Percentiles rank a stretch among this genome's conserved stretches.
Conservation (phyloP, 2,888 invertebrate species). For the Drosophila rubida region DNA sequence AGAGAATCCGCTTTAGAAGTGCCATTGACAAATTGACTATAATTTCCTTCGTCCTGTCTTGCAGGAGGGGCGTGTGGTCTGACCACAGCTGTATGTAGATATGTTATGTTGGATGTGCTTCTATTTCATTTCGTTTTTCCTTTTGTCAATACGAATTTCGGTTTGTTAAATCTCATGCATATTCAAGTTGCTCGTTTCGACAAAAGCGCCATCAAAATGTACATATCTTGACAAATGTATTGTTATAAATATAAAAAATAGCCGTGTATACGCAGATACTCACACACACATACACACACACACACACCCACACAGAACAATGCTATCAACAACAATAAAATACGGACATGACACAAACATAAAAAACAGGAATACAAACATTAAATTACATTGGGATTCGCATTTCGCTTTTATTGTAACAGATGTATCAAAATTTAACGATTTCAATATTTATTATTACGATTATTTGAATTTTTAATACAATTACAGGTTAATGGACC, state of each 20-base stretch:
- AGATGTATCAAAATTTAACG: constrained; percentile 49
- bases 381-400: constrained; percentile 47
- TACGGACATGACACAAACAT: constrained; percentile 21
- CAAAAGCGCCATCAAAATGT: constrained; percentile 14
- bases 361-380: constrained; percentile 47
- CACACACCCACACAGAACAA: constrained; percentile 7
- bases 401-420: constrained; percentile 35
- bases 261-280: constrained; percentile 17
- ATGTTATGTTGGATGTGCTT: not conserved
- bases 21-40: constrained; percentile 42
- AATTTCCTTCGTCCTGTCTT: constrained; percentile 15
- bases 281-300: constrained; percentile 13
- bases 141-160: constrained; percentile 52
- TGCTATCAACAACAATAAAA: constrained; percentile 7
- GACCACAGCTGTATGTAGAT: constrained; percentile 16
- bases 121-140: not conserved
- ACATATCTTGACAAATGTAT: constrained; percentile 56
- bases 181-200: constrained; percentile 33
- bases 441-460: constrained; percentile 18
- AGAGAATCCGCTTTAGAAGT: constrained; percentile 26
- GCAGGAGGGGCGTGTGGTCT: constrained; percentile 5
- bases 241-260: constrained; percentile 53
- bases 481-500: constrained; percentile 13
- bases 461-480: constrained; percentile 34
- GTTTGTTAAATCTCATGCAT: constrained; percentile 50